Conservation (phyloP, 2,113 vertebrate genomes). For the Entosphenus tridentatus region DNA sequence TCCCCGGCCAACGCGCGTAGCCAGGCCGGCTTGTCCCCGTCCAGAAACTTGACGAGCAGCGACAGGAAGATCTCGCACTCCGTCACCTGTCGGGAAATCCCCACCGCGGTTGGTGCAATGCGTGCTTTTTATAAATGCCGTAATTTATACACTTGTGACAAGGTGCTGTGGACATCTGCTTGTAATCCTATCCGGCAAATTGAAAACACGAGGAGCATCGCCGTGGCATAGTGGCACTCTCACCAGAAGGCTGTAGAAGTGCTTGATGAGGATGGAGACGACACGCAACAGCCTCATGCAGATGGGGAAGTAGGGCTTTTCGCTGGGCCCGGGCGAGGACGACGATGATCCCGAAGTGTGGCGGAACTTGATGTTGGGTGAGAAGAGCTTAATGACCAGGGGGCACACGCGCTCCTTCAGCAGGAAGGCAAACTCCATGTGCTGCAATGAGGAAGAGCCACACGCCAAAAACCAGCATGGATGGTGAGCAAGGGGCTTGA, state of each 20-base stretch:
- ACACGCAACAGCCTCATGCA: constrained; percentile 92
- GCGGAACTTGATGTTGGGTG: constrained; percentile 96
- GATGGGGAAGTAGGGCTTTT: constrained; percentile 96
- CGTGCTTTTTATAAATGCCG: too few relatives aligned
- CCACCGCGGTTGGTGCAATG: too few relatives aligned
- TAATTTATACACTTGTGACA: too few relatives aligned
- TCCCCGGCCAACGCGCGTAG: constrained; percentile 85
- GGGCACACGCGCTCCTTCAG: constrained; percentile 92
- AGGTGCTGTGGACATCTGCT: too few relatives aligned
- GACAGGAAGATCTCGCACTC: constrained; percentile 98
- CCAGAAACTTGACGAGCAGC: constrained; percentile 89
- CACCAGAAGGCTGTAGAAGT: constrained; percentile 89
- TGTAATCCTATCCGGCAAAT: too few relatives aligned
- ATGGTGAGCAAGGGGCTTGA: too few relatives aligned
- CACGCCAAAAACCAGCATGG: too few relatives aligned
- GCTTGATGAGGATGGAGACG: constrained; percentile 91
- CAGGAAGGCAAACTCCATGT: constrained; percentile 95
- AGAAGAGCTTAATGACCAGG: constrained; percentile 97
- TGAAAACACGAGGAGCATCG: too few relatives aligned
- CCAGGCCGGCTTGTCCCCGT: constrained; percentile 97
- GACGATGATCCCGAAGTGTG: constrained; percentile 50
- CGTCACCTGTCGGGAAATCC: constrained; percentile 42
- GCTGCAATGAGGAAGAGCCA: constrained; percentile 26
- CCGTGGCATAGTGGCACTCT: constrained; percentile 13
- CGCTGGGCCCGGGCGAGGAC: constrained; percentile 65